These are phyloP conservation scores for Gymnothorax reevesii DNA, from an alignment of 2,797 vertebrate species.

Conservation along the genomic window DNA sequence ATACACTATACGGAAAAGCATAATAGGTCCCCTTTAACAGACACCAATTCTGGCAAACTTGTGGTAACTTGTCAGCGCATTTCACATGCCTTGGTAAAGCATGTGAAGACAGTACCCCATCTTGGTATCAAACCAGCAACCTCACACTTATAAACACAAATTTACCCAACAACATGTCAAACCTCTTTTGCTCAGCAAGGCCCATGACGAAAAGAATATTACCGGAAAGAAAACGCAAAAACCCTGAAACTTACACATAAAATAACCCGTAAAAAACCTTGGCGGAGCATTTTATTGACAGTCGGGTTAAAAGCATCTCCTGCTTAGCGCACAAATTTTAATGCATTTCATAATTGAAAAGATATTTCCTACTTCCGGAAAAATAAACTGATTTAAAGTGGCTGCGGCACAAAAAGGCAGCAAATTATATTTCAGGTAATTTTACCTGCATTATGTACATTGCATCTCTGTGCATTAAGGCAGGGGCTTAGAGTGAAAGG, in stretches of 20 bases:
- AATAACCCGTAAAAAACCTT: not conserved
- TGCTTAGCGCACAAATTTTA: not conserved
- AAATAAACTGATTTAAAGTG: conserved; percentile 21
- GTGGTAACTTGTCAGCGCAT: not conserved
- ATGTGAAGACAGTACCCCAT: not conserved
- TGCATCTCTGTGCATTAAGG: conserved; percentile 8
- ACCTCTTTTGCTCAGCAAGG: conserved; percentile 9
- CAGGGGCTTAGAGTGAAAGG: conserved; percentile 13
- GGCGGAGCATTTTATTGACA: not conserved
- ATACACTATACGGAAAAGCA: no score
- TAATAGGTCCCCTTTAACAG: no score
- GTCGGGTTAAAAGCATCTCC: not conserved
- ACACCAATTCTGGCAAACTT: not conserved
- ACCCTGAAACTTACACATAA: not conserved
- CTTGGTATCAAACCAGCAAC: not conserved
- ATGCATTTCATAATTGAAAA: conserved; percentile 11
- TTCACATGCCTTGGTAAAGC: not conserved
- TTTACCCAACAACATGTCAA: not conserved
- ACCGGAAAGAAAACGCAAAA: not conserved
- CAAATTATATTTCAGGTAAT: conserved; percentile 30
- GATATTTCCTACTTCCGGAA: conserved; percentile 15
- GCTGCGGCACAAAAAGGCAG: conserved; percentile 8
- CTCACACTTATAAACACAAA: not conserved
- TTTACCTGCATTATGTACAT: conserved; percentile 29
- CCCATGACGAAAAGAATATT: not conserved